Base-by-base conservation (phyloP, 53 echinoderm and acorn worm genomes). In the Glandiceps talaboti region DNA sequence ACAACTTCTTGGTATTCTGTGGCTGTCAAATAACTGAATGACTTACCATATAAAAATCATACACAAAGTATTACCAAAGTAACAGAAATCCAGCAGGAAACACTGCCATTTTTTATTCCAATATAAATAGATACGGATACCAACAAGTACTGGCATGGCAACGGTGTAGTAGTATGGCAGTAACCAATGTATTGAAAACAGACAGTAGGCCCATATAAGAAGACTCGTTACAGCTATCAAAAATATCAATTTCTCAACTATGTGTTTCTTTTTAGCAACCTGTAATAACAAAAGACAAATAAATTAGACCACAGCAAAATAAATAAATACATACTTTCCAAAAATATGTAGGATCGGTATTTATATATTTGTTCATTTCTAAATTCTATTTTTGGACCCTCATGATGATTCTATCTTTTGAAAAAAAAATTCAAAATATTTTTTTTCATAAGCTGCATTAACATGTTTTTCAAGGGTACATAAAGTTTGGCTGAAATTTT, bases 51-150 rank as follows among this genome's bases (percentile, higher is more conserved):
- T 29, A 75, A 29, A 85, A 14, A 85, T n/a, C 14, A 85, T 74
- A 29, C 26, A 30, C 14, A 85, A n/a, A 28, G 73, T 33, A 30
- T 80, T 85, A 0, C 74, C 80, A 28, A 80, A n/a, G 33, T 85
- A 85, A 33, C 85, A 85, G 79, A 79, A 85, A 33, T 85, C 85
- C 26, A 73, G 74, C 0, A 85, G 85, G 76, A 85, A 85, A 75
- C 30, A 85, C 28, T 80, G 80, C 85, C 85, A 85, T 27, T 85
- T 85, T 0, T 79, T 25, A 10, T 33, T 25, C 28, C 77, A 28
- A 31, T 80, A 85, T 75, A 33, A 33, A 29, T 33, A 79, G 29
- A 74, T 75, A 29, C 85, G 80, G 33, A 85, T 75, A 25, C 64
- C 77, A 0, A 85, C 1, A 27, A 85, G 76, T 30, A 85, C 14